Conservation (phyloP, 2,888 invertebrate genomes). For the Cotesia congregata region DNA sequence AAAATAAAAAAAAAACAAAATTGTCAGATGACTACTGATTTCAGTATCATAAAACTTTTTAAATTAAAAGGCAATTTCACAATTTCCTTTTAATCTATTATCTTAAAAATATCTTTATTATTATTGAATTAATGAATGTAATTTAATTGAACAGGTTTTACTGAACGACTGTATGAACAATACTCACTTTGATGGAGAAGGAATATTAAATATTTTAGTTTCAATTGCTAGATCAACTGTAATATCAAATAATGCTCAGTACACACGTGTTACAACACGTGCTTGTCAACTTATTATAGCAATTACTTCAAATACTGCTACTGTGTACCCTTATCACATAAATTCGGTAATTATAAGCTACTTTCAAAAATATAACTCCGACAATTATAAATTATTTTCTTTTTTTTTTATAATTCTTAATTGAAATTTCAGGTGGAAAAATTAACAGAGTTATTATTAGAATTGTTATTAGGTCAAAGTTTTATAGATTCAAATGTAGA, state of each 20-base stretch:
- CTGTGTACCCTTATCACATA: conserved; percentile 66
- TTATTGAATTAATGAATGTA: background rate
- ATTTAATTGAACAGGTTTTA: conserved; percentile 55
- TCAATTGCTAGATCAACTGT: conserved; percentile 67
- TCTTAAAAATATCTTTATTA: background rate
- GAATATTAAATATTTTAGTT: conserved; percentile 66
- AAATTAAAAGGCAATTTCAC: too few species aligned
- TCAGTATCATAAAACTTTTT: too few species aligned
- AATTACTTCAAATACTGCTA: conserved; percentile 65
- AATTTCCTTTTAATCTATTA: too few species aligned
- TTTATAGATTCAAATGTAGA: conserved; percentile 66
- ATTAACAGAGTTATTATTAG: conserved; percentile 64
- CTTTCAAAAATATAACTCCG: too few species aligned
- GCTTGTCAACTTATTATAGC: conserved; percentile 68
- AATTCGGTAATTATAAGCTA: conserved; percentile 59
- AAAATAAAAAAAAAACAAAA: too few species aligned
- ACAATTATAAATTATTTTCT: conserved; percentile 14
- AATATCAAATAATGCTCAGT: conserved; percentile 68
- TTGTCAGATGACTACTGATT: too few species aligned
- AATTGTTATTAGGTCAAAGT: conserved; percentile 64
- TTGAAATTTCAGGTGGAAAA: conserved; percentile 62
- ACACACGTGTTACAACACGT: conserved; percentile 65
- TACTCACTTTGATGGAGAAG: conserved; percentile 63
- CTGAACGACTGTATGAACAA: conserved; percentile 66
- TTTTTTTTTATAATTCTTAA: background rate